Evolutionary conservation across 2,888 invertebrate genomes (phyloP).

Genomic region (Amphipoea oculea): DNA sequence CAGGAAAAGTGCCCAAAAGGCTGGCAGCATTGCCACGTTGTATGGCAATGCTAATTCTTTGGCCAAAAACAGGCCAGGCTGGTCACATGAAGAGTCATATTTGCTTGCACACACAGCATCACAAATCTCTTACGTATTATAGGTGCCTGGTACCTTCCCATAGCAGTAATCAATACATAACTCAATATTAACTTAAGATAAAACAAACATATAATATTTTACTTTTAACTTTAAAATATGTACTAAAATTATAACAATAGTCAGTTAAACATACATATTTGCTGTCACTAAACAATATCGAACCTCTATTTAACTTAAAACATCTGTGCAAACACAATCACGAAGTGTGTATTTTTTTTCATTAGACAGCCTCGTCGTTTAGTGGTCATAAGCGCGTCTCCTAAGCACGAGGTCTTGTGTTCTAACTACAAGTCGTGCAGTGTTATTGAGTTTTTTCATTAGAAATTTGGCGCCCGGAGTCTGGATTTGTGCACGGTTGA

Average conservation of each 20-base stretch:
- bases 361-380: slow-evolving; percentile 10
- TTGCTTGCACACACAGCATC: neutral
- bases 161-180: neutral
- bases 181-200: neutral
- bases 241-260: slow-evolving; percentile 35
- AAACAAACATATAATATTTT: slow-evolving; percentile 2
- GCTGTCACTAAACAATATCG: slow-evolving; percentile 12
- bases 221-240: slow-evolving; percentile 21
- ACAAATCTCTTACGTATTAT: neutral
- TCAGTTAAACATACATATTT: slow-evolving; percentile 14
- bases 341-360: neutral
- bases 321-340: slow-evolving; percentile 38
- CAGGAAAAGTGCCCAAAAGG: neutral
- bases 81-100: neutral
- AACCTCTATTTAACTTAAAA: slow-evolving; percentile 11
- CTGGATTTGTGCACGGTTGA: too few species aligned
- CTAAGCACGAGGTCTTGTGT: neutral
- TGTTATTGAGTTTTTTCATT: neutral
- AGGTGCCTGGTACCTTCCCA: neutral
- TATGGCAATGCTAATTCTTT: neutral
- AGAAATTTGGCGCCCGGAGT: neutral
- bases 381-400: too few species aligned
- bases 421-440: neutral
- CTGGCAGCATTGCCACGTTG: too few species aligned
- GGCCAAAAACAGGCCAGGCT: neutral